These are phyloP conservation scores for Cygnus buccinator DNA, from an alignment of 2,113 vertebrate genomes.

Conservation along the genomic window DNA sequence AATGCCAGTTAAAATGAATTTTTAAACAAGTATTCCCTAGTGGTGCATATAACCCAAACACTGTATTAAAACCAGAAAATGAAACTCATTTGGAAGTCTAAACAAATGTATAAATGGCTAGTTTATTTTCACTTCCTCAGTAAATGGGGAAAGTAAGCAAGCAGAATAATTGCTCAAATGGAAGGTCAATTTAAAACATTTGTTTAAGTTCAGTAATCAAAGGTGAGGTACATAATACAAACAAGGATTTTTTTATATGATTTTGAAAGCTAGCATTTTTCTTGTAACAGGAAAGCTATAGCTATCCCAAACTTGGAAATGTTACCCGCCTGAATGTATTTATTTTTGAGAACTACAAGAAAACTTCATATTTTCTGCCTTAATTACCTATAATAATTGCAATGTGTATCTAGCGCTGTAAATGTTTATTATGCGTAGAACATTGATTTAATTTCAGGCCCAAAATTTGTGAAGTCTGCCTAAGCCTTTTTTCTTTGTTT, in stretches of 20 bases:
- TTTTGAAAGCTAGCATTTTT: background rate
- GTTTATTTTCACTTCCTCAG: constrained; percentile 33
- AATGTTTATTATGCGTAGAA: background rate
- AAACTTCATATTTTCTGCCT: background rate
- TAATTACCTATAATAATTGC: background rate
- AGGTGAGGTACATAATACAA: background rate
- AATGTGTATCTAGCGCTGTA: background rate
- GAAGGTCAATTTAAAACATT: constrained; percentile 1
- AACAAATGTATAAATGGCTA: constrained; percentile 5
- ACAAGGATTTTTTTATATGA: background rate
- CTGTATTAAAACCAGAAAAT: constrained; percentile 14
- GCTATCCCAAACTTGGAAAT: background rate
- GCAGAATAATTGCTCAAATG: constrained; percentile 1
- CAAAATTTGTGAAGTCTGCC: background rate
- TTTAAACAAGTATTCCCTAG: constrained; percentile 24
- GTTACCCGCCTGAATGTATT: background rate
- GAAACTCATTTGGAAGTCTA: background rate
- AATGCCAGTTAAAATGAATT: constrained; percentile 26
- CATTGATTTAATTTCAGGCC: background rate
- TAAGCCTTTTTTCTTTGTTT: background rate
- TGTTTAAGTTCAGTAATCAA: background rate
- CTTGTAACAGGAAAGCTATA: background rate
- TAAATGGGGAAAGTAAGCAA: constrained; percentile 32
- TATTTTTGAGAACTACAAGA: background rate
- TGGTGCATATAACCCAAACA: constrained; percentile 14